Percentiles rank a stretch among this genome's conserved stretches.
phyloP scores from a whole-genome alignment of 2,113 vertebrate species.

The Bombycilla garrulus region DNA sequence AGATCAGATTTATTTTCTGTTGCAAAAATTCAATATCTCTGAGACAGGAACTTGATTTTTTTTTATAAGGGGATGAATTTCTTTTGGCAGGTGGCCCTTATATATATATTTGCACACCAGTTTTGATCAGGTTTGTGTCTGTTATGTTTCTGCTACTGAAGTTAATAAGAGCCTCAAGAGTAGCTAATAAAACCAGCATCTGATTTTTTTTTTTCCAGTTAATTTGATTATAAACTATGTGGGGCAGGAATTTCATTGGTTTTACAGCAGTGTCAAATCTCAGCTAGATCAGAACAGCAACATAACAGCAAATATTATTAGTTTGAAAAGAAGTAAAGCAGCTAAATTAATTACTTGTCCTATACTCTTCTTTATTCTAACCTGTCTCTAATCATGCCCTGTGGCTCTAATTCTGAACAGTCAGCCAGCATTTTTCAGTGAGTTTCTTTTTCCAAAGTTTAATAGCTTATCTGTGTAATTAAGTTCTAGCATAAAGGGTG shows the following conservation, averaged over 20 bases:
- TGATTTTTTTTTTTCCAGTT: background rate
- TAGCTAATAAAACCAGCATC: background rate
- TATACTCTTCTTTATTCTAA: background rate
- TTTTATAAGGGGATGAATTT: background rate
- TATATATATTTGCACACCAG: background rate
- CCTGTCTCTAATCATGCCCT: background rate
- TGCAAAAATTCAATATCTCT: background rate
- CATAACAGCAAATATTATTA: background rate
- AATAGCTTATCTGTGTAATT: background rate
- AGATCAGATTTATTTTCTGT: background rate
- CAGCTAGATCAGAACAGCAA: background rate
- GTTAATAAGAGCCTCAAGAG: background rate
- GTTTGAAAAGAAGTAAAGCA: background rate
- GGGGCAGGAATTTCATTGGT: background rate
- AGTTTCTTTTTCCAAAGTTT: constrained; percentile 11
- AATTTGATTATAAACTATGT: background rate
- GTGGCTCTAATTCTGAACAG: background rate
- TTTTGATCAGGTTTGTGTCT: background rate
- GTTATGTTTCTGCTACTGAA: background rate
- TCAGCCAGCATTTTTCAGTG: constrained; percentile 16
- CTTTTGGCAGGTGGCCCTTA: background rate
- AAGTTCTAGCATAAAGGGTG: background rate
- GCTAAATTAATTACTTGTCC: background rate
- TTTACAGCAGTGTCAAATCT: background rate
- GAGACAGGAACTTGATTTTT: background rate